Evolutionary conservation across 2,888 invertebrate species (phyloP), one percentile per base, ranked within the genome.

Genomic region (Trachelus troglodyta): DNA sequence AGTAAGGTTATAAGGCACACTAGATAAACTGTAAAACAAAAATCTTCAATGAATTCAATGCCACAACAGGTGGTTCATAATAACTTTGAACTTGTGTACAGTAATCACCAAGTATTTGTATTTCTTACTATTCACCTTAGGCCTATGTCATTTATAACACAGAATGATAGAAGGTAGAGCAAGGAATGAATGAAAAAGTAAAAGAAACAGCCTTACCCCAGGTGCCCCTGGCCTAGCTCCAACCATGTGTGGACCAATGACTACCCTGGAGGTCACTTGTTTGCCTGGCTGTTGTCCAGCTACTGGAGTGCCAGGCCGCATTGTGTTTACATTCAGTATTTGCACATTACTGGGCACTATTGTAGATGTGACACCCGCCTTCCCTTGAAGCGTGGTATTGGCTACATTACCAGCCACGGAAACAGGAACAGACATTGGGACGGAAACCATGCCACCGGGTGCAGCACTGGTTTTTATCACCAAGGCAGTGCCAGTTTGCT

Each of bases 161-260:
- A 15, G 4, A 56, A 56, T 56, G 23, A 56, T 56, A 56, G 9
- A 56, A 9, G 23, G 23, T 56, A 56, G 23, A 56, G 40, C 23
- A 56, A 56, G 23, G 40, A 56, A 56, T 56, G 0, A 56, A 56
- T 23, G 33, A 74, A 77, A 71, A 75, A 35, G 30, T 75, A 15
- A 34, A 37, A 23, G 34, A 76, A 79, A 69, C 74, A 69, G n/a
- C 92, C 94, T 94, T 94, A 96, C 96, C 92, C 95, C 95, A 85
- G 97, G 96, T 91, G 95, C 95, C 85, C 96, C 96, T 76, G 96
- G 95, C 90, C 97, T 93, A 75, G 96, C 93, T 86, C 96, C 96
- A 84, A 96, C 95, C 93, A 97, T 95, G 92, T 97, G 96, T 87
- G 95, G 96, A 87, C 96, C 96, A 86, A 97, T 95, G 86, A 97